Percentiles rank a stretch among this genome's conserved stretches.
Conservation (phyloP, 2,113 vertebrate genomes). For the Dicaeum eximium region DNA sequence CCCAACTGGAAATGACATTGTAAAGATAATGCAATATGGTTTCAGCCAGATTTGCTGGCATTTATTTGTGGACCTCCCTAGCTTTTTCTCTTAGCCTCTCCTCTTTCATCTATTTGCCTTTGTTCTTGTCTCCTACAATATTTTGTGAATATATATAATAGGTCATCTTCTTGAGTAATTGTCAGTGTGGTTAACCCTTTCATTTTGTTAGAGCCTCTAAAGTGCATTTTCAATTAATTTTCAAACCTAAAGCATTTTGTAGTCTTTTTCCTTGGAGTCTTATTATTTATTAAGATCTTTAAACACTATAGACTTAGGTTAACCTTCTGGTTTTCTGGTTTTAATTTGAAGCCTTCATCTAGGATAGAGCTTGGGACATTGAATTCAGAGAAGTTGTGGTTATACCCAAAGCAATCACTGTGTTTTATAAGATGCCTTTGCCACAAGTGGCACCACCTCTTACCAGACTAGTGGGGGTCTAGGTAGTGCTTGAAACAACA, state of each 20-base stretch:
- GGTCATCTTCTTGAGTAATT: not conserved
- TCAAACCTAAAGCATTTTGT: not conserved
- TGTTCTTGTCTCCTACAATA: not conserved
- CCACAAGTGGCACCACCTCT: not conserved
- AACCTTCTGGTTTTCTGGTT: not conserved
- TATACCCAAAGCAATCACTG: not conserved
- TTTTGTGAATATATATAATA: not conserved
- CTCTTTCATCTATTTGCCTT: not conserved
- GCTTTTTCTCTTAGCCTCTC: not conserved
- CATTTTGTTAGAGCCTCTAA: not conserved
- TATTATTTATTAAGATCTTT: not conserved
- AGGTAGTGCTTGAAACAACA: not conserved
- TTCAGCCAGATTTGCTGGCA: not conserved
- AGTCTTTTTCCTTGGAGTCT: not conserved
- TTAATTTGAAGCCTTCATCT: not conserved
- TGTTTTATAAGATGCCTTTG: not conserved
- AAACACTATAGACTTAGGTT: not conserved
- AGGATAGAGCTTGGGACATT: not conserved
- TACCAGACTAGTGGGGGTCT: not conserved
- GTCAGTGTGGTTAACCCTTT: not conserved
- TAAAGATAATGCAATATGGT: not conserved
- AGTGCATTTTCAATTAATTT: not conserved
- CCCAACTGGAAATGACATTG: slow-evolving; percentile 17
- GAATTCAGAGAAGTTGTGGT: not conserved
- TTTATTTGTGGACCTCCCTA: not conserved